Evolutionary conservation across 2,797 vertebrate genomes (phyloP).

Genomic region (Sylvia borin): DNA sequence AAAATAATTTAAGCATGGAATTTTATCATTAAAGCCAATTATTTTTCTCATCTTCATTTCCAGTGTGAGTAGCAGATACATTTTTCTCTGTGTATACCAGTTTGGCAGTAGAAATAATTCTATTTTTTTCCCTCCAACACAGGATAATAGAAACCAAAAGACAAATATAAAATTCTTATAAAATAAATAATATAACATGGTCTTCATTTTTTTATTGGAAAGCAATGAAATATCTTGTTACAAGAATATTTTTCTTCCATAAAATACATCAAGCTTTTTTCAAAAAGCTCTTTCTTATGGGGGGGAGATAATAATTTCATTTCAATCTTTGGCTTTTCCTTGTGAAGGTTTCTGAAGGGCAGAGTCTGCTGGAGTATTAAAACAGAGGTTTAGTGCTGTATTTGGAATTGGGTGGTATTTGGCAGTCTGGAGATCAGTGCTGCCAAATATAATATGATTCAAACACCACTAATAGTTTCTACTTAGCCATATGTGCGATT

Average conservation of each 20-base stretch:
- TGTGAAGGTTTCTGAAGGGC: background rate
- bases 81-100: background rate
- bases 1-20: background rate
- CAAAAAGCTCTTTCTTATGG: background rate
- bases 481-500: background rate
- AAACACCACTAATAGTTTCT: constrained; percentile 4
- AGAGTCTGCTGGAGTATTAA: background rate
- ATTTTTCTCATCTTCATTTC: background rate
- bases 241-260: background rate
- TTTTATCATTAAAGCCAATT: background rate
- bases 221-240: background rate
- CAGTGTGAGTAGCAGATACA: background rate
- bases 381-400: background rate
- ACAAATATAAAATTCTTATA: background rate
- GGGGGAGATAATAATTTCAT: background rate
- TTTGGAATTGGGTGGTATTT: constrained; percentile 6
- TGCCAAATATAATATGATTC: constrained; percentile 30
- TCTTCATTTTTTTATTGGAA: background rate
- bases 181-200: background rate
- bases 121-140: background rate
- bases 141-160: background rate
- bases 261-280: background rate
- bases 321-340: background rate
- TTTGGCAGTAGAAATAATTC: background rate
- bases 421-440: background rate